These are phyloP conservation scores for Bryconaethiops microstoma DNA, from an alignment of 2,797 vertebrate genomes.

Conservation along the genomic window DNA sequence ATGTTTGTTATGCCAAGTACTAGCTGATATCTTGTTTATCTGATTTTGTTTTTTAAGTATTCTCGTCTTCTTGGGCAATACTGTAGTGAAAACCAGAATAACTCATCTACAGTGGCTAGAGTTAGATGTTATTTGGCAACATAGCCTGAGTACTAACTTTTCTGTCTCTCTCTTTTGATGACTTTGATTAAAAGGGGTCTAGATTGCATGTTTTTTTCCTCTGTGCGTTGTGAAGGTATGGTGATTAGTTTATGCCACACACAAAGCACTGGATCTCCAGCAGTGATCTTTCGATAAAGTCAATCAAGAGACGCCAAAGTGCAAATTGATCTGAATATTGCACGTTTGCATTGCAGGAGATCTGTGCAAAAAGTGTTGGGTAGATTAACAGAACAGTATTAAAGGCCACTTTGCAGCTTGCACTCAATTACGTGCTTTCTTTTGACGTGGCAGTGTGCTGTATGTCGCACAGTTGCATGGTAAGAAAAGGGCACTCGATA, in stretches of 20 bases:
- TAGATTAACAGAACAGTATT: neutral
- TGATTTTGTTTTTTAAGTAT: neutral
- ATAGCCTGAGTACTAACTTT: neutral
- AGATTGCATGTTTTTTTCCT: neutral
- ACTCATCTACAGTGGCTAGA: neutral
- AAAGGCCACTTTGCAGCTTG: neutral
- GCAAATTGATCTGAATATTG: no score
- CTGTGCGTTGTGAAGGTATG: neutral
- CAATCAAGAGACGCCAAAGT: neutral
- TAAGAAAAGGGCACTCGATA: neutral
- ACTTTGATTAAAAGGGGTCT: neutral
- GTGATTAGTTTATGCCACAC: neutral
- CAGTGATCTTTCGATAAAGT: neutral
- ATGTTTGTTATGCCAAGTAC: neutral
- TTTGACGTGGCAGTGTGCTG: conserved; percentile 52
- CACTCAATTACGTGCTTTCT: neutral
- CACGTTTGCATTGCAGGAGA: neutral
- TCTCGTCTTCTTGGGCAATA: no score
- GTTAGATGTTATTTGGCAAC: no score
- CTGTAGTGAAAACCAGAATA: neutral
- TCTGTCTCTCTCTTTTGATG: neutral
- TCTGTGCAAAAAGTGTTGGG: neutral
- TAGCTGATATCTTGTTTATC: neutral
- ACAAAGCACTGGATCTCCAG: neutral
- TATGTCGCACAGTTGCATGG: neutral